Conservation (phyloP, 1,140 invertebrate species). For the Scaptomyza montana region DNA sequence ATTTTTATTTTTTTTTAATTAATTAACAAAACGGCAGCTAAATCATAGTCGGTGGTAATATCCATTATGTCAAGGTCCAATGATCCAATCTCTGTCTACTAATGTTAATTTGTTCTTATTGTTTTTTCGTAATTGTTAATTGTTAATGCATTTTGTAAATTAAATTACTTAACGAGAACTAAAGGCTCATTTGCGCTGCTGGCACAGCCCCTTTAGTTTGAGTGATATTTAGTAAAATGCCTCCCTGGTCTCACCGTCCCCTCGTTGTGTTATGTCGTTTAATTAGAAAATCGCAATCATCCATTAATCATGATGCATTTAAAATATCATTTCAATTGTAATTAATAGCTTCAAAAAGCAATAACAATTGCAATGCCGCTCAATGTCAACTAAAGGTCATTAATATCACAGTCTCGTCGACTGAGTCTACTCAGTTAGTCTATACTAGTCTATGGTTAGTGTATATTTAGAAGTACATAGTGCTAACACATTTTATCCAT, state of each 20-base stretch:
- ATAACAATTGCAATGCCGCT: constrained; percentile 44
- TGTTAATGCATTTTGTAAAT: constrained; percentile 35
- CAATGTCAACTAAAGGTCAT: constrained; percentile 74
- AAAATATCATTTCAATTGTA: constrained; percentile 67
- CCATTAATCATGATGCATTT: constrained; percentile 68
- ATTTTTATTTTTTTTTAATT: neutral
- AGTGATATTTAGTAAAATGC: constrained; percentile 24
- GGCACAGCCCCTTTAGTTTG: neutral
- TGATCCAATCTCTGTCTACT: constrained; percentile 32
- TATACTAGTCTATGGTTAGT: neutral
- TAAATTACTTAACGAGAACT: constrained; percentile 42
- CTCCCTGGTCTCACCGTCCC: neutral
- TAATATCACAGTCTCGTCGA: constrained; percentile 36
- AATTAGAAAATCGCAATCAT: constrained; percentile 66
- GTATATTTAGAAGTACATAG: neutral
- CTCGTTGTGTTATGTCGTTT: constrained; percentile 16
- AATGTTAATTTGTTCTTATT: neutral
- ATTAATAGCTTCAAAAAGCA: constrained; percentile 62
- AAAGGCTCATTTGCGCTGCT: constrained; percentile 30
- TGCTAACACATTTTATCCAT: constrained; percentile 4
- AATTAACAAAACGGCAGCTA: neutral
- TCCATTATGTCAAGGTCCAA: constrained; percentile 39
- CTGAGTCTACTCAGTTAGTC: constrained; percentile 2
- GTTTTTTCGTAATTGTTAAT: constrained; percentile 14
- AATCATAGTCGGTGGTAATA: constrained; percentile 24